These are phyloP conservation scores for Saguinus midas DNA, from an alignment of 2,113 vertebrate genomes.

Conservation along the genomic window DNA sequence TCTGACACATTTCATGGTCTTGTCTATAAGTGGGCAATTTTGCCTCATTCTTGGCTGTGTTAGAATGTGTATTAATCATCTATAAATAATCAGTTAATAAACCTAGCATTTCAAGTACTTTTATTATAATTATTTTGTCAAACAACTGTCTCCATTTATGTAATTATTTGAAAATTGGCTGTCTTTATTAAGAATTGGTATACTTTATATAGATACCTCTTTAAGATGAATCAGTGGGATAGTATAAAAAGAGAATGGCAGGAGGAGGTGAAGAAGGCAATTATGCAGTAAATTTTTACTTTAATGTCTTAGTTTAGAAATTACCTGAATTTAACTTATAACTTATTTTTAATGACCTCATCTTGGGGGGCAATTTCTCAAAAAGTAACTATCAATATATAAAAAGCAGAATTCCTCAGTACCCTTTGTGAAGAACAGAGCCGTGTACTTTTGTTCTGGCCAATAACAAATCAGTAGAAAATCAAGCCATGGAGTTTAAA, in stretches of 20 bases:
- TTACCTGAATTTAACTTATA: neutral
- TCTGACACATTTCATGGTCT: neutral
- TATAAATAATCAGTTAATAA: neutral
- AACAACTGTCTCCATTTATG: neutral
- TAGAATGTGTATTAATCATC: neutral
- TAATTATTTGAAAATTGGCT: constrained; percentile 19
- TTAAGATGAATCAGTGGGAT: neutral
- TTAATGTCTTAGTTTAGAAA: neutral
- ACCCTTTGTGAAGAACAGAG: neutral
- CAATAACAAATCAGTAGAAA: constrained; percentile 25
- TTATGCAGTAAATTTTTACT: neutral
- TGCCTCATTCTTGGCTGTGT: neutral
- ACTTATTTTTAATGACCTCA: neutral
- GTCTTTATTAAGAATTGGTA: neutral
- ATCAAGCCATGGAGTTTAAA: neutral
- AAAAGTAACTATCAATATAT: neutral
- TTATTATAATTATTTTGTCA: neutral
- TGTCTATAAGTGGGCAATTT: neutral
- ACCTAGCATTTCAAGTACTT: neutral
- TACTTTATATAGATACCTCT: neutral
- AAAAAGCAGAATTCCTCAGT: neutral
- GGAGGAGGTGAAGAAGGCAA: neutral
- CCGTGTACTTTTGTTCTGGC: neutral
- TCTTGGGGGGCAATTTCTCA: neutral
- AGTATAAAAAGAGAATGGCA: neutral